phyloP scores from a whole-genome alignment of 92 coral and sea anemone genomes.

The Epizoanthus rinbou region DNA sequence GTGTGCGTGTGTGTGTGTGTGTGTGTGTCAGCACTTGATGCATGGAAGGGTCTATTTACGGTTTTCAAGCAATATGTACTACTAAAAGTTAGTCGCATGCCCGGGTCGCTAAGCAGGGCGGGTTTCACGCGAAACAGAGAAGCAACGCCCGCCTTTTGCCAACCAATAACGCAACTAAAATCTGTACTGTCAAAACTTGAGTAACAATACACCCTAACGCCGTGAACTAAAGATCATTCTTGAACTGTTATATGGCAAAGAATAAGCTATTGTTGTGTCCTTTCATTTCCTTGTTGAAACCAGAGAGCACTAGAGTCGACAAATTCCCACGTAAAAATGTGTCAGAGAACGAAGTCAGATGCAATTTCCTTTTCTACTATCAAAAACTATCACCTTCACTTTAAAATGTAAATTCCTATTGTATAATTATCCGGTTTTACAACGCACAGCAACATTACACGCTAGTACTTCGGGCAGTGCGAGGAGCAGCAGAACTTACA shows the following conservation, averaged over 20 bases:
- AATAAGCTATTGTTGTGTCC: background rate
- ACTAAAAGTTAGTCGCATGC: too few relatives aligned
- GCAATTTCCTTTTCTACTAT: background rate
- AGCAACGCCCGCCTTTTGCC: too few relatives aligned
- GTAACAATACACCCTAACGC: too few relatives aligned
- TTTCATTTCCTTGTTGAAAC: conserved; percentile 4
- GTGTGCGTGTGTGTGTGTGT: too few relatives aligned
- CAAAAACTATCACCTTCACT: background rate
- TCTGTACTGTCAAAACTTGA: too few relatives aligned
- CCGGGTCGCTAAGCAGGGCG: too few relatives aligned
- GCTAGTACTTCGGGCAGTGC: background rate
- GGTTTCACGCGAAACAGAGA: too few relatives aligned
- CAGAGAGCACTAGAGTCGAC: background rate
- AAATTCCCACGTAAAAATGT: conserved; percentile 18
- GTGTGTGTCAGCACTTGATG: too few relatives aligned
- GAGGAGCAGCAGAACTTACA: background rate
- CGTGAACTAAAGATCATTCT: background rate
- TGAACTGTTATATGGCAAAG: too few relatives aligned
- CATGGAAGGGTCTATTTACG: too few relatives aligned
- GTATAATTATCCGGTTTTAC: background rate
- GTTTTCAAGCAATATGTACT: too few relatives aligned
- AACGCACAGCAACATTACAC: background rate
- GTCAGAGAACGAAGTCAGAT: background rate
- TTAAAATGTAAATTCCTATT: background rate
- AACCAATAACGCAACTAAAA: too few relatives aligned